Base-by-base conservation (phyloP, 2,113 vertebrate genomes). In the Anas platyrhynchos region DNA sequence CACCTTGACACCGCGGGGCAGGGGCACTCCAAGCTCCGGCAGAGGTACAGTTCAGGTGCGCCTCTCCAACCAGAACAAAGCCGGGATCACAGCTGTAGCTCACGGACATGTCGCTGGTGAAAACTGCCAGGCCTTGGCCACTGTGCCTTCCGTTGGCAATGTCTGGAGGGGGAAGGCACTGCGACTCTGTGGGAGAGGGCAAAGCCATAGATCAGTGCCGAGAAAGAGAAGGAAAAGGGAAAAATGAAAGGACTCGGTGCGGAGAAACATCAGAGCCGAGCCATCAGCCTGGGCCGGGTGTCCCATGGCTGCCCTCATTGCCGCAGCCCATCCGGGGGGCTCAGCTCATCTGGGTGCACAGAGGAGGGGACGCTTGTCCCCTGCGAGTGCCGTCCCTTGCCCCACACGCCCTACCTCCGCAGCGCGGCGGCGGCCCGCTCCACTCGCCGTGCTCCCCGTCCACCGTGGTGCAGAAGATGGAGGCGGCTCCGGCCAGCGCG, bases 1-100 rank as follows among this genome's bases (percentile, higher is more conserved):
- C 66, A 88, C 86, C 86, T 91, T 97, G 91, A 86, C 96, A 97
- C 16, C 12, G 7, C 10, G 96, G 96, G 46, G 88, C 48, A 32
- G 81, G 36, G 62, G 52, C 62, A 26, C 96, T 88, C 97, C 97
- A 97, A 13, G 63, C 22, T 83, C 65, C 96, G 16, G 67, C 71
- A 14, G 74, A 31, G 29, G 67, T 80, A 14, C 86, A 88, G 1
- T 41, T 23, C 7, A 88, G 85, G 38, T 63, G 38, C 26, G 50
- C 59, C 29, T 65, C 86, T n/a, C 76, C 76, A 18, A 50, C 18
- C 6, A 88, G 86, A 38, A 63, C 2, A 8, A 65, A 88, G 38
- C 67, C 86, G 6, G 76, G 76, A 48, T 88, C 29, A 5, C 85
- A 79, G 38, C 36, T 2, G 16, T 87, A 80, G 48, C 41, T 63